phyloP scores from a whole-genome alignment of 1,140 invertebrate species.

The Drosophila orena region DNA sequence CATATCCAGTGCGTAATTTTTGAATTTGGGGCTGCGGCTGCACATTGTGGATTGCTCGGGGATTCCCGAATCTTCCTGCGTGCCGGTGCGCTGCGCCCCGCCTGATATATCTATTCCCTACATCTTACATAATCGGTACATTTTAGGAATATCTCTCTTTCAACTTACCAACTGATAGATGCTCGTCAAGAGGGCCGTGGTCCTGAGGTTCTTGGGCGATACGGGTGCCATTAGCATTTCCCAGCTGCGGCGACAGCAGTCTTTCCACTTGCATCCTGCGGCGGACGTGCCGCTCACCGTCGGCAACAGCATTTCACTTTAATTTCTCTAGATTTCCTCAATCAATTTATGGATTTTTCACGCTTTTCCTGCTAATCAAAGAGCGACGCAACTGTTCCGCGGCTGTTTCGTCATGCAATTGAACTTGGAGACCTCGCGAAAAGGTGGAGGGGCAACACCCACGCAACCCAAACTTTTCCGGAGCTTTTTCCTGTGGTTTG shows the following conservation, averaged over 20 bases:
- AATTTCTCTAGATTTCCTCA: constrained; percentile 14
- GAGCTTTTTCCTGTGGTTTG: constrained; percentile 52
- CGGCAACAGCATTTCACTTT: constrained; percentile 60
- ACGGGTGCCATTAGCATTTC: constrained; percentile 71
- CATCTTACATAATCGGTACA: constrained; percentile 22
- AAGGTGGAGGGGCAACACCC: constrained; percentile 21
- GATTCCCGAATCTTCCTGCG: constrained; percentile 33
- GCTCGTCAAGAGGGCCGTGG: constrained; percentile 75
- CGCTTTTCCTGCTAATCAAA: constrained; percentile 19
- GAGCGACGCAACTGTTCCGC: constrained; percentile 49
- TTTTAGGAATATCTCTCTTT: no score
- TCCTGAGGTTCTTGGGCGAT: constrained; percentile 73
- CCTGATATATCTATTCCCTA: constrained; percentile 16
- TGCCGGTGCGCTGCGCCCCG: constrained; percentile 70
- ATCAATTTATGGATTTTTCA: constrained; percentile 80
- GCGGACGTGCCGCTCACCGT: constrained; percentile 27
- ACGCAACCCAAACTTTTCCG: constrained; percentile 40
- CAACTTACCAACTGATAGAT: constrained; percentile 81
- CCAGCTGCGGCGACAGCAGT: constrained; percentile 58
- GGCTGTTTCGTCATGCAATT: constrained; percentile 74
- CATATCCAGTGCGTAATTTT: constrained; percentile 84
- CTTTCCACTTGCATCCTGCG: constrained; percentile 49
- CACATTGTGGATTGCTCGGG: constrained; percentile 52
- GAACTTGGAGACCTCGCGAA: constrained; percentile 26
- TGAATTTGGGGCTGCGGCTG: constrained; percentile 67